Evolutionary conservation across 2,797 vertebrate genomes (phyloP).

Genomic region (Cirrhinus mrigala): DNA sequence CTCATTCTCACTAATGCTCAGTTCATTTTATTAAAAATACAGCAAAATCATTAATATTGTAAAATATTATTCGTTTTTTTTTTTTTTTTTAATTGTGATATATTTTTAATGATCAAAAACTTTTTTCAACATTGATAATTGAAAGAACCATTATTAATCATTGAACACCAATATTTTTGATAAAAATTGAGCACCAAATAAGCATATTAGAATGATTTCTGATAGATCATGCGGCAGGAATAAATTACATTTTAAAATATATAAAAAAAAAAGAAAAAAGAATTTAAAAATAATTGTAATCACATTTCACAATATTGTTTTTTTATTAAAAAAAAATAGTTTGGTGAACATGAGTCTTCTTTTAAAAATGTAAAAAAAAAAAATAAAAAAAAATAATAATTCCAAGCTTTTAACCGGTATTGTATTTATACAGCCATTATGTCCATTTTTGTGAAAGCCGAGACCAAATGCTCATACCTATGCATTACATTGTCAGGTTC

Average conservation of each 20-base stretch:
- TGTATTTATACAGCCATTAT: not conserved
- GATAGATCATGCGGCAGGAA: too few relatives aligned
- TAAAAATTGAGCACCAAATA: not conserved
- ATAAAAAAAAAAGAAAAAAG: too few relatives aligned
- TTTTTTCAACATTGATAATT: not conserved
- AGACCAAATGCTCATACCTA: not conserved
- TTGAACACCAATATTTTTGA: not conserved
- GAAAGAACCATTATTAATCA: not conserved
- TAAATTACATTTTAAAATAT: not conserved
- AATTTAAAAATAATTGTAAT: not conserved
- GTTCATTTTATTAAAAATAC: not conserved
- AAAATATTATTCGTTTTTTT: too few relatives aligned
- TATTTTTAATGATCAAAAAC: not conserved
- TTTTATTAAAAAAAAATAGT: not conserved
- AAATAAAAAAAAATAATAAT: not conserved
- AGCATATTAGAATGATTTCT: not conserved
- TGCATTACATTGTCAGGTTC: conserved; percentile 7
- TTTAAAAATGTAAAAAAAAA: not conserved
- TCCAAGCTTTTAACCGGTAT: not conserved
- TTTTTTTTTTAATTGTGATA: not conserved
- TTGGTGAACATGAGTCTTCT: not conserved
- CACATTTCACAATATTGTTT: not conserved
- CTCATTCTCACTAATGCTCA: not conserved
- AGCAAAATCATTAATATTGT: not conserved
- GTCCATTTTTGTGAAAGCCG: not conserved